A percentile compares a stretch with the other conserved stretches of the same genome.
These are phyloP conservation scores for Styela clava DNA, from an alignment of 23 tunicate genomes.

Conservation along the genomic window DNA sequence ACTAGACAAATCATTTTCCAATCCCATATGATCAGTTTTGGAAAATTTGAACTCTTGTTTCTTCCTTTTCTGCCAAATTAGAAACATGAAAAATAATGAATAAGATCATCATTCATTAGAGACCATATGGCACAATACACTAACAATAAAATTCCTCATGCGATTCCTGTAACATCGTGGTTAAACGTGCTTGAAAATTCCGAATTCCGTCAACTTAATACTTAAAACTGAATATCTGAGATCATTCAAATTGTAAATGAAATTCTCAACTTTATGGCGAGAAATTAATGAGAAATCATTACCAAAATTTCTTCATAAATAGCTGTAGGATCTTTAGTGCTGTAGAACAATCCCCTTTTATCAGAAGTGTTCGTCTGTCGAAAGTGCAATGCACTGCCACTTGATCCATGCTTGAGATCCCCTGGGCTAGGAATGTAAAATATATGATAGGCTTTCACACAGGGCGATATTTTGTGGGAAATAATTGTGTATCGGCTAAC, in stretches of 20 bases:
- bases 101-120: not conserved
- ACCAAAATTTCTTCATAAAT: constrained; percentile 6
- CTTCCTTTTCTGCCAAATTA: not conserved
- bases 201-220: no score
- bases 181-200: no score
- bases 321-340: not conserved
- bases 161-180: no score
- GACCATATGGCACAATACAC: not conserved
- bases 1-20: constrained; percentile 11
- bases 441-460: not conserved
- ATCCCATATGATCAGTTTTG: not conserved
- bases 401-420: not conserved
- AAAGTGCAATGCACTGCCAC: not conserved
- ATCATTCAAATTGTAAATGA: no score
- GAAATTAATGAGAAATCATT: no score
- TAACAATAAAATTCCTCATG: no score
- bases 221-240: no score
- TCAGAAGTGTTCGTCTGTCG: not conserved
- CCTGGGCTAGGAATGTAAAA: no score
- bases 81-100: not conserved
- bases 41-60: not conserved
- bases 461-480: not conserved
- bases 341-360: constrained; percentile 6
- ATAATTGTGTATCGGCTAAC: not conserved
- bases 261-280: no score